These are phyloP conservation scores for Lacerta agilis DNA, from an alignment of 2,797 vertebrate genomes.

Conservation along the genomic window DNA sequence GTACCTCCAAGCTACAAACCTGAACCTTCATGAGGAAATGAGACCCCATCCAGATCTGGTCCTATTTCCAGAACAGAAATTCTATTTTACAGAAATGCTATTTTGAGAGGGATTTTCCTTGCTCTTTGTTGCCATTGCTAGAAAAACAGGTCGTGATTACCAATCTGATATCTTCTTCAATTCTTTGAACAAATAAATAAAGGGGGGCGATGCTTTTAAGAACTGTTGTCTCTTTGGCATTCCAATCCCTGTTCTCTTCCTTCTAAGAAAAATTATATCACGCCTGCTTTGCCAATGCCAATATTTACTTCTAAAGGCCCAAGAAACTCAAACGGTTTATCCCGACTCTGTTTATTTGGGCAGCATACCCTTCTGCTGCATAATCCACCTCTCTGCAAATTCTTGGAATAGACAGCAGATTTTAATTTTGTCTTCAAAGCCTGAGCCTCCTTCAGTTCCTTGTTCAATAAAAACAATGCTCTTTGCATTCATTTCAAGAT, in stretches of 20 bases:
- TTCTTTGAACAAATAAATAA: conserved; percentile 22
- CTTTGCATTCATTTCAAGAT: neutral
- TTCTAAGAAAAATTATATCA: neutral
- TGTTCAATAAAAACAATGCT: neutral
- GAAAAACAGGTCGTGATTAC: neutral
- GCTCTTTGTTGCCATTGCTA: neutral
- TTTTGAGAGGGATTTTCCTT: neutral
- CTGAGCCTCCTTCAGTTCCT: neutral
- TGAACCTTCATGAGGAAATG: too few species aligned
- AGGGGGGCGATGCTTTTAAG: neutral
- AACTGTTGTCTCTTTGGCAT: conserved; percentile 9
- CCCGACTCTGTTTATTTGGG: conserved; percentile 1
- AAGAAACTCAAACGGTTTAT: neutral
- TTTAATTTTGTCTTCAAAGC: neutral
- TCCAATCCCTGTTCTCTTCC: conserved; percentile 1
- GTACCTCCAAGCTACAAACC: too few species aligned
- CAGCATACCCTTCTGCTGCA: neutral
- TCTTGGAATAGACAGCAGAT: neutral
- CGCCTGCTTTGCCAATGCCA: conserved; percentile 26
- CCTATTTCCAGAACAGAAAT: neutral
- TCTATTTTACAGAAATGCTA: neutral
- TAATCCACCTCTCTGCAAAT: neutral
- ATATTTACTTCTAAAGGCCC: conserved; percentile 4
- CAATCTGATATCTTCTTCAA: neutral
- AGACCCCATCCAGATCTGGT: too few species aligned